These are phyloP conservation scores for Acleris sparsana DNA, from an alignment of 2,888 invertebrate species.

Conservation along the genomic window DNA sequence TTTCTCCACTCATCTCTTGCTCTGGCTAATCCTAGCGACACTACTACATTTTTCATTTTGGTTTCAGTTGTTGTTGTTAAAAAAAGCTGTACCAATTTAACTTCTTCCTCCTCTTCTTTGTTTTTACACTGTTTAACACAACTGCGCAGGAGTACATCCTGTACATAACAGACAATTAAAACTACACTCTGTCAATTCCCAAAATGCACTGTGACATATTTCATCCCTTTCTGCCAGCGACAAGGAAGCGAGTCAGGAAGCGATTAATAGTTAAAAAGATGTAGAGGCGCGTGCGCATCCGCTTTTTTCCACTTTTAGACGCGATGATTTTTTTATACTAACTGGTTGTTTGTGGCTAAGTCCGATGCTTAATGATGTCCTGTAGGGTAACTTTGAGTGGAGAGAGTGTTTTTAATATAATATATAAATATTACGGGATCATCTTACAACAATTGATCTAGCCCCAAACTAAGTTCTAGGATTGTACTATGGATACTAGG, in stretches of 20 bases:
- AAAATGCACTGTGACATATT: conserved; percentile 30
- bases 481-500: too few relatives aligned
- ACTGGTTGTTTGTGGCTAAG: conserved; percentile 54
- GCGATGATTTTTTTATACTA: conserved; percentile 41
- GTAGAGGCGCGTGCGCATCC: conserved; percentile 62
- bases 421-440: background rate
- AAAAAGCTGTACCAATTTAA: too few relatives aligned
- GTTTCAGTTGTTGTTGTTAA: too few relatives aligned
- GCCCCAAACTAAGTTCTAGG: too few relatives aligned
- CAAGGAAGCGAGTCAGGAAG: conserved; percentile 56
- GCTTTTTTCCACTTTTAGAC: conserved; percentile 50
- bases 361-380: conserved; percentile 70
- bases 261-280: conserved; percentile 70
- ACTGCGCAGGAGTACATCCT: too few relatives aligned
- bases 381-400: conserved; percentile 49
- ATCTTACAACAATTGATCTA: too few relatives aligned
- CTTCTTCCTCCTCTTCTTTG: too few relatives aligned
- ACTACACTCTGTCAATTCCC: conserved; percentile 23
- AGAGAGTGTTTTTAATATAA: conserved; percentile 37
- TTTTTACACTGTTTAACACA: too few relatives aligned
- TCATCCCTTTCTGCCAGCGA: conserved; percentile 29
- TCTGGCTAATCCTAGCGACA: too few relatives aligned
- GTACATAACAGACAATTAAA: conserved; percentile 8
- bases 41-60: too few relatives aligned
- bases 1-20: too few relatives aligned